phyloP scores from a whole-genome alignment of 2,113 vertebrate species.

The human (Homo sapiens) region GRCh38 chr2:156692501-156693000 shows the following conservation, averaged over 20 bases:
- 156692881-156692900: neutral
- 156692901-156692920: neutral
- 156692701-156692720: neutral
- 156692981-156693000: neutral
- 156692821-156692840: neutral
- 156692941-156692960: neutral
- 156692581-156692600: neutral
- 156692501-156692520: neutral
- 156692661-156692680: neutral
- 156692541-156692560: constrained; percentile 21
- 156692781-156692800: neutral
- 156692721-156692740: neutral
- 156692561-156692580: neutral
- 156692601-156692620: neutral
- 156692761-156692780: neutral
- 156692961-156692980: neutral
- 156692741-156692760: neutral
- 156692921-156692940: neutral
- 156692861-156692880: neutral
- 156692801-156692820: neutral
- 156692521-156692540: neutral
- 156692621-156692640: neutral
- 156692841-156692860: neutral
- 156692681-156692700: neutral
- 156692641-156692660: neutral